A percentile compares a stretch with the other conserved stretches of the same genome.
Conservation (phyloP, 2,113 vertebrate genomes). For the Atlantisia rogersi region DNA sequence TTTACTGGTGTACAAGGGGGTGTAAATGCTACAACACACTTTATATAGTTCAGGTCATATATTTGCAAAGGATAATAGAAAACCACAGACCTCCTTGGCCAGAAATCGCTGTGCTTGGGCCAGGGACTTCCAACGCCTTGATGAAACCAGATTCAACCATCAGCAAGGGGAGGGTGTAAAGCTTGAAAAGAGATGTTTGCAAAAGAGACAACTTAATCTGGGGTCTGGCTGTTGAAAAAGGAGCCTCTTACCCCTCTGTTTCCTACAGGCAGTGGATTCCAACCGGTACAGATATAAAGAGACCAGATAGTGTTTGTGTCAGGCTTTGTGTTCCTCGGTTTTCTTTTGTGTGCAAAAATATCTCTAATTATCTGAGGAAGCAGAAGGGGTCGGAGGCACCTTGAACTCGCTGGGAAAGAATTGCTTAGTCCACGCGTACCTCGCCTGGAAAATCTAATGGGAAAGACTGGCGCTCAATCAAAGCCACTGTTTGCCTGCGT, state of each 20-base stretch:
- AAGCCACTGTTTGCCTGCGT: rapidly evolving
- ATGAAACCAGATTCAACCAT: neutral
- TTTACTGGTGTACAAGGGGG: rapidly evolving
- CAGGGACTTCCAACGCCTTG: neutral
- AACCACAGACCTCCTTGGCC: neutral
- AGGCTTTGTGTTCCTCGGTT: neutral
- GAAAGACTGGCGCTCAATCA: neutral
- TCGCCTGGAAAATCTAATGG: neutral
- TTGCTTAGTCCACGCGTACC: neutral
- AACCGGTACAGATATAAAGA: neutral
- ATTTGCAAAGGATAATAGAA: neutral
- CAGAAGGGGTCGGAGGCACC: neutral
- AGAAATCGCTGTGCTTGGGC: neutral
- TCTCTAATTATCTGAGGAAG: neutral
- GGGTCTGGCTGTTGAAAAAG: neutral
- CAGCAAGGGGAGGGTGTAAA: neutral
- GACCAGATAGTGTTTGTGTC: neutral
- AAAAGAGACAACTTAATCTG: neutral
- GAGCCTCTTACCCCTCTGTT: neutral
- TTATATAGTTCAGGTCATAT: neutral
- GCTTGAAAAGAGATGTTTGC: neutral
- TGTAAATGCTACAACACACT: neutral
- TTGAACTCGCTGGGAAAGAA: neutral
- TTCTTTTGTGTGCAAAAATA: neutral
- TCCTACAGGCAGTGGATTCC: neutral